Conservation (phyloP, 2,888 invertebrate genomes). For the Boloria selene region DNA sequence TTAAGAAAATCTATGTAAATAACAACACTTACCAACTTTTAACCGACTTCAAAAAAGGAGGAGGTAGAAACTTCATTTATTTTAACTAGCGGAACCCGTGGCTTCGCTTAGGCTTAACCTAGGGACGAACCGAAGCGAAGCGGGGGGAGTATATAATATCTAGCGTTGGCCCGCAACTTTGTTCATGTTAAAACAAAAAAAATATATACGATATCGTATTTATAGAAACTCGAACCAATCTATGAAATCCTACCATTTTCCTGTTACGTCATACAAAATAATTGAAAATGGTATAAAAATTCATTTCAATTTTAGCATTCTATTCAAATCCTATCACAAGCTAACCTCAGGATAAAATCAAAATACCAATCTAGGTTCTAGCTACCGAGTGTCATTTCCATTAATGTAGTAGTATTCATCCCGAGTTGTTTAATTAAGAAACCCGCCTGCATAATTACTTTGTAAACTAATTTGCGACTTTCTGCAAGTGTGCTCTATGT, state of each 20-base stretch:
- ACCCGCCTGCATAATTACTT: slow-evolving; percentile 21
- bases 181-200: too few species aligned
- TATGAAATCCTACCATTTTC: background rate
- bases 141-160: too few species aligned
- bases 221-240: too few species aligned
- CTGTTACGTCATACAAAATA: slow-evolving; percentile 1
- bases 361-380: slow-evolving; percentile 23
- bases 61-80: too few species aligned
- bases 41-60: too few species aligned
- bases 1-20: too few species aligned
- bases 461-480: slow-evolving; percentile 21
- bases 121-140: too few species aligned
- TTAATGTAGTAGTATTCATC: slow-evolving; percentile 16
- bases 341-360: slow-evolving; percentile 30
- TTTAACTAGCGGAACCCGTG: too few species aligned
- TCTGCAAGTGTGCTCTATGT: slow-evolving; percentile 13
- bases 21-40: too few species aligned
- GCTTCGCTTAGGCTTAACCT: too few species aligned
- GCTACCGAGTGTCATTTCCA: slow-evolving; percentile 27
- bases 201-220: too few species aligned
- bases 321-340: slow-evolving; percentile 38
- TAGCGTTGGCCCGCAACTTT: too few species aligned
- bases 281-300: slow-evolving; percentile 1
- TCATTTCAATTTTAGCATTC: slow-evolving; percentile 36
- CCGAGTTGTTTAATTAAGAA: slow-evolving; percentile 20